Percentiles rank a stretch among this genome's conserved stretches.
phyloP scores from a whole-genome alignment of 2,113 vertebrate genomes.

The Albula goreensis region DNA sequence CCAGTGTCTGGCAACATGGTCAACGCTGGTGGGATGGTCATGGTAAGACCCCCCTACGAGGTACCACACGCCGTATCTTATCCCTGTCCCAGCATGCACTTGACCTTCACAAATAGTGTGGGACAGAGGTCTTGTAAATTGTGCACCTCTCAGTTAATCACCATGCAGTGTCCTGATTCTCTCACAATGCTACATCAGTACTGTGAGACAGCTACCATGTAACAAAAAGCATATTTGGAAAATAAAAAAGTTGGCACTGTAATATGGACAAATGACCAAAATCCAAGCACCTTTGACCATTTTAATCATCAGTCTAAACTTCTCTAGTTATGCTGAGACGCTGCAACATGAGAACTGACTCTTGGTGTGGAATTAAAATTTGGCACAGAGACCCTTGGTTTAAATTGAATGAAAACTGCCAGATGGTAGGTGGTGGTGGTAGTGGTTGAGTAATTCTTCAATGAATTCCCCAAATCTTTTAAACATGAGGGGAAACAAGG shows the following conservation, averaged over 20 bases:
- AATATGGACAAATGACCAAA: too few relatives aligned
- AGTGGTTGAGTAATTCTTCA: neutral
- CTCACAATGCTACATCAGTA: too few relatives aligned
- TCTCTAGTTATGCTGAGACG: too few relatives aligned
- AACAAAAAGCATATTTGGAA: too few relatives aligned
- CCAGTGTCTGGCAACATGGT: constrained; percentile 96
- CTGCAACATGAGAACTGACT: too few relatives aligned
- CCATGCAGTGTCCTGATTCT: too few relatives aligned
- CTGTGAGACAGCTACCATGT: too few relatives aligned
- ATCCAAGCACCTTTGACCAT: too few relatives aligned
- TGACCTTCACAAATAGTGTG: neutral
- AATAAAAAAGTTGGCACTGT: too few relatives aligned
- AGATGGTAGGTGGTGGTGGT: neutral
- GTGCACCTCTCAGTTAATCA: neutral
- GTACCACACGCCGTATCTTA: constrained; percentile 49
- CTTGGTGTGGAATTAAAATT: too few relatives aligned
- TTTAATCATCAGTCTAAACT: too few relatives aligned
- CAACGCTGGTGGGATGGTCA: constrained; percentile 98
- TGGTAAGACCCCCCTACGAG: constrained; percentile 80
- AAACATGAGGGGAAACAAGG: neutral
- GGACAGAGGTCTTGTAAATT: neutral
- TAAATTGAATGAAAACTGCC: neutral
- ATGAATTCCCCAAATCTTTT: neutral
- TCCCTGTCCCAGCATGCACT: too few relatives aligned
- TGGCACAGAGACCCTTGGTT: neutral